Conservation (phyloP, 1,140 invertebrate species). For the Drosophila setifemur region DNA sequence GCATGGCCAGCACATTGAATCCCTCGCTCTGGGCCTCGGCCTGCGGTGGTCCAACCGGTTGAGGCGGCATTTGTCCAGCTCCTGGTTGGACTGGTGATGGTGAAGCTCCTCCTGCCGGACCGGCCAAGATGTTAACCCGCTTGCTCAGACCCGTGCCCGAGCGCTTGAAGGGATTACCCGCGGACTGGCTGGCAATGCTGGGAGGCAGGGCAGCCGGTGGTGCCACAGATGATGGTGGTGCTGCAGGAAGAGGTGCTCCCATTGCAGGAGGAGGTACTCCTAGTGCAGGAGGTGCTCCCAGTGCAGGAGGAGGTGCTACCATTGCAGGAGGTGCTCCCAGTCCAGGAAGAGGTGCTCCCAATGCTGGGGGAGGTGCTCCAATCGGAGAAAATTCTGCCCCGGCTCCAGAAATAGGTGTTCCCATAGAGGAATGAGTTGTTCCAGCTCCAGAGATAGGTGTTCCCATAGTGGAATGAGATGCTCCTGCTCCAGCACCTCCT, state of each 20-base stretch:
- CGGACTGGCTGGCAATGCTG: slow-evolving; percentile 12
- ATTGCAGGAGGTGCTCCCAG: neutral
- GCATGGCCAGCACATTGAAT: slow-evolving; percentile 3
- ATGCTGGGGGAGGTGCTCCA: slow-evolving; percentile 9
- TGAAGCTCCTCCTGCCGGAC: slow-evolving; percentile 18
- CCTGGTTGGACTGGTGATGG: neutral
- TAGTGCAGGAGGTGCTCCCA: neutral
- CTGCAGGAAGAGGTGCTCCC: too few species aligned
- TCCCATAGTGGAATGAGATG: too few species aligned
- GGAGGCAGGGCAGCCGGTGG: neutral
- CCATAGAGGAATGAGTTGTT: too few species aligned
- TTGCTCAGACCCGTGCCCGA: slow-evolving; percentile 77
- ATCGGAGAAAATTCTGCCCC: too few species aligned
- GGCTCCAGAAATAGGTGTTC: too few species aligned
- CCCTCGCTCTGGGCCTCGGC: slow-evolving; percentile 6
- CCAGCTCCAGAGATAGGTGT: too few species aligned
- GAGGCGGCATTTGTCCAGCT: neutral
- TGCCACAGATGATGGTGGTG: slow-evolving; percentile 12
- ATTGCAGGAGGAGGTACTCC: slow-evolving; percentile 1
- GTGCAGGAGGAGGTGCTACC: neutral
- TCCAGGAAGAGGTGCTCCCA: neutral
- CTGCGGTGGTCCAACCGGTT: slow-evolving; percentile 23
- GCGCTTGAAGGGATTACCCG: slow-evolving; percentile 81
- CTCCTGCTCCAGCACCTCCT: too few species aligned
- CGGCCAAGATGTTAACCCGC: slow-evolving; percentile 71